Percentiles rank a stretch among this genome's conserved stretches.
phyloP scores from a whole-genome alignment of 1,140 invertebrate species.

The Pseudomyrmex sp. region DNA sequence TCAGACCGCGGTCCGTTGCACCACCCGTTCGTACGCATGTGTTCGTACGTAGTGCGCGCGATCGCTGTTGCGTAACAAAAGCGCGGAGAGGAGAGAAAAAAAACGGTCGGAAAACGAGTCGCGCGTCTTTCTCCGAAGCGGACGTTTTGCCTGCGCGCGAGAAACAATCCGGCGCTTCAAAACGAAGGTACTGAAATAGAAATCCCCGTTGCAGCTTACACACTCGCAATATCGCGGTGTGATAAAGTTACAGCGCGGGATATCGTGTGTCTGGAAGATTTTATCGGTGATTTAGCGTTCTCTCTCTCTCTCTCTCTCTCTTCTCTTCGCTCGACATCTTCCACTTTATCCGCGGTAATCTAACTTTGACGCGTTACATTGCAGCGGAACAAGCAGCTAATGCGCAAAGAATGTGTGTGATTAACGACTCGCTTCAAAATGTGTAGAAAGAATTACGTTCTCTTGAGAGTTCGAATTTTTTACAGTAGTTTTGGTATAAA shows the following conservation, averaged over 20 bases:
- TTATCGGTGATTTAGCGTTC: conserved; percentile 41
- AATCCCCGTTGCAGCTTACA: background rate
- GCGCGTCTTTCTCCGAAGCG: background rate
- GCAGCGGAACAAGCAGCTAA: conserved; percentile 1
- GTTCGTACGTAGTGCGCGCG: background rate
- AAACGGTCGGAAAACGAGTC: background rate
- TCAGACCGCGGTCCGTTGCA: background rate
- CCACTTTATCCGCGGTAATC: conserved; percentile 16
- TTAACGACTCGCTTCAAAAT: conserved; percentile 7
- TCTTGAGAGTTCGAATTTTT: too few species aligned
- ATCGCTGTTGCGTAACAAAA: background rate
- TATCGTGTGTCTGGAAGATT: conserved; percentile 16
- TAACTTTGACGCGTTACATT: conserved; percentile 33
- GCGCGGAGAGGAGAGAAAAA: background rate
- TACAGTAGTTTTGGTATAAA: too few species aligned
- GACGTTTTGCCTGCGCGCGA: background rate
- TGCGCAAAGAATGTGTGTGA: conserved; percentile 1
- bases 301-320: too few species aligned
- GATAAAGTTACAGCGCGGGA: conserved; percentile 24
- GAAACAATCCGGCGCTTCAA: background rate
- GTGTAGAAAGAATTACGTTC: background rate
- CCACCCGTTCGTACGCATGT: background rate
- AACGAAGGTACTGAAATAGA: conserved; percentile 1
- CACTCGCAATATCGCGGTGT: background rate
- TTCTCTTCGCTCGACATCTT: background rate